phyloP scores from a whole-genome alignment of 1,140 invertebrate genomes.

The Aphaenogaster rudis region DNA sequence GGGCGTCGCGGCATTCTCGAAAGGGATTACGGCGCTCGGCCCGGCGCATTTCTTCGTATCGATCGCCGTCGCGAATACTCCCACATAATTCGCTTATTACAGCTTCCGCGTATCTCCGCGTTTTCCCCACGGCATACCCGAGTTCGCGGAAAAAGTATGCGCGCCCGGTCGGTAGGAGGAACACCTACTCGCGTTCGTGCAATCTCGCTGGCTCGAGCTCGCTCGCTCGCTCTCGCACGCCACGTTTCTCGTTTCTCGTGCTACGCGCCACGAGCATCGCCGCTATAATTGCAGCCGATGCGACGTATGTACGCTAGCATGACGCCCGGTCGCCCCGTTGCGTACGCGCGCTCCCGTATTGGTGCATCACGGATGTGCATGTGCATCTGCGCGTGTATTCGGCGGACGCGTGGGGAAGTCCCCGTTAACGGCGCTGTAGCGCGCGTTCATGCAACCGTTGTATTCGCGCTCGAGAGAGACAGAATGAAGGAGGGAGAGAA shows the following conservation, averaged over 20 bases:
- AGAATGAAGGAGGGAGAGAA: constrained; percentile 3
- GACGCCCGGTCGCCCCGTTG: constrained; percentile 33
- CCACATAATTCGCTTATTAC: constrained; percentile 64
- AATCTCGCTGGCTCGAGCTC: not conserved
- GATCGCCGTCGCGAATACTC: constrained; percentile 60
- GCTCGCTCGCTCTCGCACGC: constrained; percentile 5
- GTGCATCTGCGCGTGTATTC: constrained; percentile 20
- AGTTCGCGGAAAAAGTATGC: constrained; percentile 47
- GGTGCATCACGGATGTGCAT: constrained; percentile 26
- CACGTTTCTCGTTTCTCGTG: constrained; percentile 35
- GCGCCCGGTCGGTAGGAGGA: constrained; percentile 29
- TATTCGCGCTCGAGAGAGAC: constrained; percentile 73
- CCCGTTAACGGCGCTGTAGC: constrained; percentile 76
- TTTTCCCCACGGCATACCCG: constrained; percentile 52
- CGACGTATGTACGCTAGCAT: constrained; percentile 55
- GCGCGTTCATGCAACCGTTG: constrained; percentile 77
- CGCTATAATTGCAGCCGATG: constrained; percentile 72
- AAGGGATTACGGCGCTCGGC: constrained; percentile 51
- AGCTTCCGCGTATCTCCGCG: constrained; percentile 61
- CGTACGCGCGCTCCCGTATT: constrained; percentile 33
- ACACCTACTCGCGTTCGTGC: constrained; percentile 26
- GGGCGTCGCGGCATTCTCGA: constrained; percentile 56
- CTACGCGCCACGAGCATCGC: constrained; percentile 55
- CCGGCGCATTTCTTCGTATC: constrained; percentile 61
- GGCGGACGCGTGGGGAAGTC: constrained; percentile 70